Conservation (phyloP, 2,113 vertebrate species). For the Ictalurus furcatus region DNA sequence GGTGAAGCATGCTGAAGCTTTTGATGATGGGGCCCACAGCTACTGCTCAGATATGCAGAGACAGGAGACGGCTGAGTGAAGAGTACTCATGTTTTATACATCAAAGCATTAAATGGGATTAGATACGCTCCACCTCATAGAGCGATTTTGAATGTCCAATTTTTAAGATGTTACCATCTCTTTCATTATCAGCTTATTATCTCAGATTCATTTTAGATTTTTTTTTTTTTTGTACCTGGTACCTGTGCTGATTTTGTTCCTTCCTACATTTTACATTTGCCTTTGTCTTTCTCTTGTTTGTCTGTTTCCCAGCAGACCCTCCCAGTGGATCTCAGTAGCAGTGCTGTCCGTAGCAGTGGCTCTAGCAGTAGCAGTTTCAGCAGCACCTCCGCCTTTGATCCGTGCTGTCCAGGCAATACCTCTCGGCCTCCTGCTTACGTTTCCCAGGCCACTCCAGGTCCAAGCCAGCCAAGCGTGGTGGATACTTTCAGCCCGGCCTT, state of each 20-base stretch:
- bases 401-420: slow-evolving; percentile 92
- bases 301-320: slow-evolving; percentile 81
- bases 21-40: slow-evolving; percentile 46
- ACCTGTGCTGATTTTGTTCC: background rate
- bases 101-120: slow-evolving; percentile 42
- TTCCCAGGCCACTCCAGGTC: slow-evolving; percentile 83
- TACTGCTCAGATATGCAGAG: slow-evolving; percentile 35
- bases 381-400: slow-evolving; percentile 92
- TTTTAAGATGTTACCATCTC: background rate
- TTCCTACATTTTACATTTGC: background rate
- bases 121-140: background rate
- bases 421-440: slow-evolving; percentile 84
- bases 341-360: slow-evolving; percentile 81
- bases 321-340: slow-evolving; percentile 95
- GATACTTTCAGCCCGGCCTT: slow-evolving; percentile 86
- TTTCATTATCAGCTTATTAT: background rate
- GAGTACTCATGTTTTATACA: slow-evolving; percentile 49
- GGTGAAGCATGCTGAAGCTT: slow-evolving; percentile 19
- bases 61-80: slow-evolving; percentile 28
- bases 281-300: slow-evolving; percentile 12
- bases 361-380: slow-evolving; percentile 79
- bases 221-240: background rate
- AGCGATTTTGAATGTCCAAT: background rate
- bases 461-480: slow-evolving; percentile 82
- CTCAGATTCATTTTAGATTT: background rate